Base-by-base conservation (phyloP, 2,113 vertebrate genomes). In the Eolophus roseicapilla region DNA sequence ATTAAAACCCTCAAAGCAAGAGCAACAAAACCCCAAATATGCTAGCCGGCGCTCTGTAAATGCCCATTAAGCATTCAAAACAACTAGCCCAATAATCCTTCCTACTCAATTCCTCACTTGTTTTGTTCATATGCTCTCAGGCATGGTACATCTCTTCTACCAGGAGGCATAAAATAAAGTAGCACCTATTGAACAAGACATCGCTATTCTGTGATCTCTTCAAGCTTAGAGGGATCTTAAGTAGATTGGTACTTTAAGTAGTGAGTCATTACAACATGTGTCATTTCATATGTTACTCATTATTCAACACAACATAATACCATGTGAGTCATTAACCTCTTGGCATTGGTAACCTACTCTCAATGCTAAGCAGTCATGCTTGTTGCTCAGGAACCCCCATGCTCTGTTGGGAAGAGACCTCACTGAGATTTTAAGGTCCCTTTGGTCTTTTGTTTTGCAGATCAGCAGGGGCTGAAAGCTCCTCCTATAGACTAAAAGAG, bases 251-350 rank as follows among this genome's bases (percentile, higher is more conserved):
- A 83, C 95, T 94, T 93, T 90, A 93, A 89, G 95, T 41, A 93
- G 95, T 43, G 11, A 96, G 89, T 92, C 92, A 89, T 96, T 95
- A 97, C 92, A 95, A 96, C 96, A 97, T 90, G 92, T 96, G 96
- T 96, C 92, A 90, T 96, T 96, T 95, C 92, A 87, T 83, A 95
- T 96, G 96, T 94, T 97, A 82, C 86, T 96, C 96, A 96, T 97
- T 97, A 96, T 95, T 95, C 92, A 47, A 64, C 92, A 95, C 91
- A 92, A 92, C 93, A 81, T 94, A 94, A 96, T 93, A 84, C 94
- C 27, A 9, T 82, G 91, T 78, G 96, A 91, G 94, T 94, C 95
- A 96, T 97, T 97, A 97, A 97, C 97, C 97, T 97, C 95, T 93
- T 93, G 92, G 96, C 96, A 94, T 47, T 79, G 86, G 90, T 67